Conservation (phyloP, 2,797 vertebrate genomes). For the Gobionotothen gibberifrons region DNA sequence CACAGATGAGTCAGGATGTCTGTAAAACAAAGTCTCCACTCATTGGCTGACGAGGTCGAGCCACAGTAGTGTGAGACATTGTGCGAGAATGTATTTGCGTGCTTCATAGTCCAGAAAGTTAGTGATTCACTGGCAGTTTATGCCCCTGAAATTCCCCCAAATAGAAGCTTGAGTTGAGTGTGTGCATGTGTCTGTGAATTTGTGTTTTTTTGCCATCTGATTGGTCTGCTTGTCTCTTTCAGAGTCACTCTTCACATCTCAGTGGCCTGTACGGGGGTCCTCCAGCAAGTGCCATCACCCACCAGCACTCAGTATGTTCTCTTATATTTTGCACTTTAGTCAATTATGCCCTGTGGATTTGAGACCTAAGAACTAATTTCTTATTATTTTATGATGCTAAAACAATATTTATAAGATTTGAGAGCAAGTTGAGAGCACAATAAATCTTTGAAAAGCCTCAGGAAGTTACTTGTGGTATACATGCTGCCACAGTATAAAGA, state of each 20-base stretch:
- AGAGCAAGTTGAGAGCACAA: not conserved
- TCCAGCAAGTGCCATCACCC: slow-evolving; percentile 84
- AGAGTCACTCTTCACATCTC: slow-evolving; percentile 93
- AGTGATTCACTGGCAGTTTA: slow-evolving; percentile 66
- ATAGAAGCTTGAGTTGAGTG: slow-evolving; percentile 21
- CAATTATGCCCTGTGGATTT: slow-evolving; percentile 40
- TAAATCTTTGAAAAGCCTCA: not conserved
- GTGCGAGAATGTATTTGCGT: slow-evolving; percentile 69
- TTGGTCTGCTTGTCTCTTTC: slow-evolving; percentile 69
- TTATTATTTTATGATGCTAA: slow-evolving; percentile 13
- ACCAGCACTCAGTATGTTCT: slow-evolving; percentile 90
- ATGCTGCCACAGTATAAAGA: slow-evolving; percentile 1
- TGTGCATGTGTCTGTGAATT: slow-evolving; percentile 28
- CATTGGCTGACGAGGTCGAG: slow-evolving; percentile 41
- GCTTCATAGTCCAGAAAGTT: slow-evolving; percentile 43
- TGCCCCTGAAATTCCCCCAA: slow-evolving; percentile 50
- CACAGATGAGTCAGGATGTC: slow-evolving; percentile 77
- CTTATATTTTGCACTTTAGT: slow-evolving; percentile 36
- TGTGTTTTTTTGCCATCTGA: slow-evolving; percentile 62
- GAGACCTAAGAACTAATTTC: slow-evolving; percentile 9
- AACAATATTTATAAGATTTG: slow-evolving; percentile 14
- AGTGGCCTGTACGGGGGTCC: slow-evolving; percentile 89
- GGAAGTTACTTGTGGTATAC: not conserved
- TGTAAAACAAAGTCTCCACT: slow-evolving; percentile 73
- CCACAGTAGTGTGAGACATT: slow-evolving; percentile 68